Base-by-base conservation (phyloP, 2,113 vertebrate genomes). In the Delphinus delphis region DNA sequence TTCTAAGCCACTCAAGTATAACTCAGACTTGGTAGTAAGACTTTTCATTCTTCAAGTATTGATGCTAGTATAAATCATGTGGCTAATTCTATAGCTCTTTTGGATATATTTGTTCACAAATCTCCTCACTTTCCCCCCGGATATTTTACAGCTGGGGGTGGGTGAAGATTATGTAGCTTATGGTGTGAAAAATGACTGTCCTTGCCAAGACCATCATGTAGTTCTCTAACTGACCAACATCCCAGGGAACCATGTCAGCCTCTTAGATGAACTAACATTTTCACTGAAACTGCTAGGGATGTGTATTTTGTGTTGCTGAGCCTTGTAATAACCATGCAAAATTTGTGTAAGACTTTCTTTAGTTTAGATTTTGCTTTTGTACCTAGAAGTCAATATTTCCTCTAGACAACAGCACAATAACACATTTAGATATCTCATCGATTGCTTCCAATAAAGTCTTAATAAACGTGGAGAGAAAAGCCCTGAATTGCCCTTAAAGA, bases 11-110 rank as follows among this genome's bases (percentile, higher is more conserved):
- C 28, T 73, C 28, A 73, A 60, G 12, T 60, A 74, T 47, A 93
- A 80, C 20, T 88, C 58, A 67, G 60, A 62, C 20, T 28, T 65
- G 55, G 80, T 65, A 94, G 68, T 53, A 84, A 83, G 9, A 50
- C 10, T 90, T 82, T 94, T 94, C n/a, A 79, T 90, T 81, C 71
- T 90, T 96, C 33, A 65, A 36, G 92, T 50, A 91, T 44, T 92
- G 58, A 74, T 47, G 33, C 7, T 81, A 63, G 28, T 85, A 36
- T 73, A 88, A 96, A 62, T 93, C 9, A 4, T 36, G 20, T 76
- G 76, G 31, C 77, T 84, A 90, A 74, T 97, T 82, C 53, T 58
- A 70, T 55, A 44, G 25, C 17, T 68, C 47, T 88, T 94, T 87
- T 26, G 31, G 80, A 90, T 47, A 63, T 50, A 62, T 97, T 90